Evolutionary conservation across 2,113 vertebrate genomes (phyloP), one percentile per base, ranked within the genome.

Genomic region (Poecilia latipinna): DNA sequence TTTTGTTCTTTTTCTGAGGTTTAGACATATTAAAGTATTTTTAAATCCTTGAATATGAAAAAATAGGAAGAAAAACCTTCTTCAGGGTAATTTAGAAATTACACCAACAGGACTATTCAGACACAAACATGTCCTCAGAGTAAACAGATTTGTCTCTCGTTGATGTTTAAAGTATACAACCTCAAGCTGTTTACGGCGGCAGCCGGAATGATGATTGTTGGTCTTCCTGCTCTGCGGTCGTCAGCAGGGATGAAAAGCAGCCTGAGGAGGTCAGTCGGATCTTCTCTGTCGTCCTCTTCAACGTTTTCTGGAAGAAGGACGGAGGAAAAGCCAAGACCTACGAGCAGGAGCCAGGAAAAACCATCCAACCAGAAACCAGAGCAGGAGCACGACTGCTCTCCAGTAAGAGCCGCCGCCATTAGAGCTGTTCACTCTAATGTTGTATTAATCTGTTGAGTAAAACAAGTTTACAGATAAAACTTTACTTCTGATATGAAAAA

Each of bases 241-340:
- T 44, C 62, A 66, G 37, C 35, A 72, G 90, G 65, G 10, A 90
- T 84, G 24, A 93, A 89, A 80, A 93, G 92, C 80, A 93, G 89
- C 75, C 76, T 93, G 78, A 91, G 83, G 79, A 83, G 65, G 66
- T 64, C 86, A 4, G n/a, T 77, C 0, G 66, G 26, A 7, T 68
- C 79, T 33, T 82, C 77, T 1, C 70, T 70, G 1, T 75, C 66
- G 39, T 71, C 77, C 1, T 74, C 75, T 1, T 72, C 67, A 29
- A 73, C 73, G 0, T 1, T 70, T 48, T 22, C 70, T 3, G 42
- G 32, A 39, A 75, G 61, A 60, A 84, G 8, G 62, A 5, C 65
- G 10, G 82, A 86, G 51, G 83, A 89, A 42, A 81, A 6, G 54
- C 61, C 82, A 12, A 17, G 57, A 29, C 7, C 70, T 7, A 33